Base-by-base conservation (phyloP, 2,888 invertebrate genomes). In the Cheilosia urbana region DNA sequence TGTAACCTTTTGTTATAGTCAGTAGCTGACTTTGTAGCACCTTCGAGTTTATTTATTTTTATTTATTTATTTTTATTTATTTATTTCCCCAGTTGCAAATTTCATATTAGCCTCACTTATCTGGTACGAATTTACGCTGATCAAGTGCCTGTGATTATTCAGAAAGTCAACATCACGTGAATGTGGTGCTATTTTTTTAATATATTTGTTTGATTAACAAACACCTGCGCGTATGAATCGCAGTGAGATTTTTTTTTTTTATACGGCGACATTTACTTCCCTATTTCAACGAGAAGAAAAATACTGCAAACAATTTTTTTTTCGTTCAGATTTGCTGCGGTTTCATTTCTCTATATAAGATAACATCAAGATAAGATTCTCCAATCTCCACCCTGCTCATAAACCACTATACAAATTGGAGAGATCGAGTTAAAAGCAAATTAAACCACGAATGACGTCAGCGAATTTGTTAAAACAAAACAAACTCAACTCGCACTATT, bases 381-480 rank as follows among this genome's bases (percentile, higher is more conserved):
- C 53, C n/a, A 27, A 5, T 51, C 24, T 24, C 51, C 15, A 24
- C 24, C 6, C 13, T 21, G 3, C 11, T 17, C 19, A 60, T 58
- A 66, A 24, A 51, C 53, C 30, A 53, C 17, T 72, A 34, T 19
- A 27, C 42, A 27, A 63, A 47, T 73, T 65, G 57, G 55, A 55
- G n/a, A 57, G 1, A 65, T 30, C 45, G 21, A 51, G 49, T 40
- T 60, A 27, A 49, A 40, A 27, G 34, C n/a, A 71, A 37, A 58
- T 34, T 30, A 49, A 51, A 62, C 62, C 17, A 37, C 71, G 24
- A 71, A 71, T 27, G 60, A 71, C 71, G 71, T 71, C 71, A 71
- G 40, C 40, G 40, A 9, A 19, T 57, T 69, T 21, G n/a, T 49
- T 49, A 11, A 55, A 53, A 42, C n/a, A 55, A 40, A 53, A 53